Evolutionary conservation across 1,140 invertebrate genomes (phyloP), one percentile per base, ranked within the genome.

Genomic region (Tetraneura akinire): DNA sequence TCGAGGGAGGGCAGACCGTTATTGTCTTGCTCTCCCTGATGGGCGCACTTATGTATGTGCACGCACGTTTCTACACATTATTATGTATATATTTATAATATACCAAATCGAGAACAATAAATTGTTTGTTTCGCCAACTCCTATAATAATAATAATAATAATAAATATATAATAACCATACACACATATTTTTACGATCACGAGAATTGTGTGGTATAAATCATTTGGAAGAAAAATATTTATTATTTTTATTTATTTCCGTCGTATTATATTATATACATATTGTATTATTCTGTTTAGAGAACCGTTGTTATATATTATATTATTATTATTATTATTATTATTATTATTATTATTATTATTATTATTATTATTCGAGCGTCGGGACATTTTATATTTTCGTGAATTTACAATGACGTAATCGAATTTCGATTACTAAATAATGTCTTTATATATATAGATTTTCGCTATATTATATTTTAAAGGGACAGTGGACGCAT

Each of bases 1-100:
- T n/a, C 21, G 16, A 47, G 42, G 66, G 66, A 68, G 66, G 66
- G 37, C n/a, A 47, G 21, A 10, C 37, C 21, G 66, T 68, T 29
- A 68, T 68, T 68, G 66, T 68, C 66, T 68, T 47, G 42, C 37
- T 68, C 42, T 68, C 66, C 66, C 66, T 47, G 66, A 68, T 47
- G 66, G 66, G 66, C 26, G 66, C 42, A 68, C 37, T 68, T 68
- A n/a, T 68, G 66, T 68, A 29, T 37, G 60, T 37, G 32, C n/a
- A 16, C 32, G 62, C 32, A 37, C 32, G 32, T 37, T 37, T 37
- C 3, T 37, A 37, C 32, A 37, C 32, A 8, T 37, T 37, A 4
- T 3, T 37, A 37, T 37, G 32, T 37, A 37, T 37, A 47, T 47
- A n/a, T n/a, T n/a, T n/a, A n/a, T n/a, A n/a, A n/a, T n/a, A 8